These are phyloP conservation scores for Physella acuta DNA, from an alignment of 1,140 invertebrate genomes.

Conservation along the genomic window DNA sequence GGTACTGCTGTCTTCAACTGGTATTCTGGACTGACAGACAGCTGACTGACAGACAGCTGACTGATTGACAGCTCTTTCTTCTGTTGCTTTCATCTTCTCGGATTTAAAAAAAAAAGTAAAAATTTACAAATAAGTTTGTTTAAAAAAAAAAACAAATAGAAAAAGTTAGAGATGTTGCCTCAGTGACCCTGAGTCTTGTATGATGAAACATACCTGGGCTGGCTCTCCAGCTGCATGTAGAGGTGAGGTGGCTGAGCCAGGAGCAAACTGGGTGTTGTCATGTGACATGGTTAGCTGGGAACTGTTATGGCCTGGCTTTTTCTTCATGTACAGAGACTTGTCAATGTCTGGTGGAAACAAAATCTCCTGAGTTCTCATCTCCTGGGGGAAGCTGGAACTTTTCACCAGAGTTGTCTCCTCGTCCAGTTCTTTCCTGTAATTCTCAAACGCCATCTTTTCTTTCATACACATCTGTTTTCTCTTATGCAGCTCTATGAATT, in stretches of 20 bases:
- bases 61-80: too few relatives aligned
- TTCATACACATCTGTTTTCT: slow-evolving; percentile 34
- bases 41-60: too few relatives aligned
- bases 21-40: too few relatives aligned
- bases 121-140: too few relatives aligned
- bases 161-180: too few relatives aligned
- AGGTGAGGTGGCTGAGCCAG: neutral
- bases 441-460: slow-evolving; percentile 35
- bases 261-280: neutral
- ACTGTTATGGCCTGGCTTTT: neutral
- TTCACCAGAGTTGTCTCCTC: slow-evolving; percentile 6
- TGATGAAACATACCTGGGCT: too few relatives aligned
- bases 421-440: slow-evolving; percentile 29
- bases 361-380: slow-evolving; percentile 18
- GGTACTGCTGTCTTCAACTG: too few relatives aligned
- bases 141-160: too few relatives aligned
- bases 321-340: neutral
- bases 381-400: neutral
- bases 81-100: too few relatives aligned
- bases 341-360: slow-evolving; percentile 28
- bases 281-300: neutral
- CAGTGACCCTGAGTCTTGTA: too few relatives aligned
- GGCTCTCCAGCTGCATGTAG: too few relatives aligned
- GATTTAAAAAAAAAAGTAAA: too few relatives aligned
- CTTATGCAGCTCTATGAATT: slow-evolving; percentile 32